phyloP scores from a whole-genome alignment of 2,113 vertebrate genomes.

The Chionomys nivalis region DNA sequence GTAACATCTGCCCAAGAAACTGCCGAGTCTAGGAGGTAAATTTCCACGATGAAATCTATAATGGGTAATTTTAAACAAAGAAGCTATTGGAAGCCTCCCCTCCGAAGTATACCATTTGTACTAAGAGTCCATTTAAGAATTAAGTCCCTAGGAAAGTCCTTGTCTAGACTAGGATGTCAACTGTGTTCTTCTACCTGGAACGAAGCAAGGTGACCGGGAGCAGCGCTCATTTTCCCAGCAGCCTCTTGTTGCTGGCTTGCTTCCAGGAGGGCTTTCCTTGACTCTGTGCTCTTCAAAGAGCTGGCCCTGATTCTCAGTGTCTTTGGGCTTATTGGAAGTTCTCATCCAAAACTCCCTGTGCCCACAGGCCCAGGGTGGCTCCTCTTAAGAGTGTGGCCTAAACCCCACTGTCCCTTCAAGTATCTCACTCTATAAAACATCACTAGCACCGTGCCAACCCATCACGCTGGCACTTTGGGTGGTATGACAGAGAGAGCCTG shows the following conservation, averaged over 20 bases:
- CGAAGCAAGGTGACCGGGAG: background rate
- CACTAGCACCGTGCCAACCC: background rate
- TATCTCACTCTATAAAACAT: conserved; percentile 7
- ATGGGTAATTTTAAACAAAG: background rate
- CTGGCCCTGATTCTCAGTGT: background rate
- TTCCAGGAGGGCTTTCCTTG: background rate
- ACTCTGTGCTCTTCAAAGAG: background rate
- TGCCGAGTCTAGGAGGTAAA: background rate
- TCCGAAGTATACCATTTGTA: background rate
- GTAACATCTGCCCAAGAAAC: background rate
- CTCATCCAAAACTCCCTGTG: background rate
- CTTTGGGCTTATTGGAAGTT: background rate
- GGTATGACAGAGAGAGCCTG: background rate
- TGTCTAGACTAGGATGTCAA: background rate
- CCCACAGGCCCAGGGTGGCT: background rate
- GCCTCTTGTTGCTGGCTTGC: background rate
- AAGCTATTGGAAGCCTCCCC: background rate
- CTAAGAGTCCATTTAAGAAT: conserved; percentile 14
- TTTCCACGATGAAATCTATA: background rate
- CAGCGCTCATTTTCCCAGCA: background rate
- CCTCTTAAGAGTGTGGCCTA: background rate
- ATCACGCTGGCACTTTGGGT: background rate
- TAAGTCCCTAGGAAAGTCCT: background rate
- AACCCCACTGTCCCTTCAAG: conserved; percentile 12
- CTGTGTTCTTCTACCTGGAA: conserved; percentile 8